phyloP scores from a whole-genome alignment of 2,888 invertebrate species.

The Nemotelus pantherinus region DNA sequence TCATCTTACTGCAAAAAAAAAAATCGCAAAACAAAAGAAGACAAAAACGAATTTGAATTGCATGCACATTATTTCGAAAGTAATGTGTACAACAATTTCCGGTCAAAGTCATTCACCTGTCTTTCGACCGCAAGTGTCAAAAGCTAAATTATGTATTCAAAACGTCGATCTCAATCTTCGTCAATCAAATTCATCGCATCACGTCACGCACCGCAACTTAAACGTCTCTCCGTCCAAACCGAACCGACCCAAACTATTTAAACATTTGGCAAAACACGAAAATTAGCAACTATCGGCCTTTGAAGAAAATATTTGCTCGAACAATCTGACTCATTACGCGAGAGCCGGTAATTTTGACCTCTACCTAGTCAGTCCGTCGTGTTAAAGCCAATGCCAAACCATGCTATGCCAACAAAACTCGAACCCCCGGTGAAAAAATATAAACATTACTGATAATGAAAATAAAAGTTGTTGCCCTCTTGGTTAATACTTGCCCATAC shows the following conservation, averaged over 20 bases:
- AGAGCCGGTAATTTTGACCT: slow-evolving; percentile 33
- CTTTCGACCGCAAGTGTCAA: neutral
- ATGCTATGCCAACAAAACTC: neutral
- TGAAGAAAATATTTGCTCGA: slow-evolving; percentile 14
- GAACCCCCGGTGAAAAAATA: neutral
- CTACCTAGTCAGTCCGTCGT: neutral
- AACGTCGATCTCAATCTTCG: neutral
- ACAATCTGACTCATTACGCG: slow-evolving; percentile 10
- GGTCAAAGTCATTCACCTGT: neutral
- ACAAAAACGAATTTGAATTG: too few relatives aligned
- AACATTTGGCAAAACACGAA: neutral
- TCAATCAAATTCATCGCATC: neutral
- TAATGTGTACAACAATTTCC: neutral
- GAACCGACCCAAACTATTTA: too few relatives aligned
- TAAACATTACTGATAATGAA: slow-evolving; percentile 39
- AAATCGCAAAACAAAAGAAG: neutral
- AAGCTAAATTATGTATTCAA: neutral
- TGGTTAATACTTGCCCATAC: neutral
- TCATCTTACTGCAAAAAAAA: neutral
- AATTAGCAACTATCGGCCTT: neutral
- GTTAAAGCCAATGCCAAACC: too few relatives aligned
- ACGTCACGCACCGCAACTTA: neutral
- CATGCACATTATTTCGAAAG: too few relatives aligned
- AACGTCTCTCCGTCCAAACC: neutral
- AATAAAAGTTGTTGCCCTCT: slow-evolving; percentile 41